These are phyloP conservation scores for Amaurobius ferox DNA, from an alignment of 2,888 invertebrate species.

Conservation along the genomic window DNA sequence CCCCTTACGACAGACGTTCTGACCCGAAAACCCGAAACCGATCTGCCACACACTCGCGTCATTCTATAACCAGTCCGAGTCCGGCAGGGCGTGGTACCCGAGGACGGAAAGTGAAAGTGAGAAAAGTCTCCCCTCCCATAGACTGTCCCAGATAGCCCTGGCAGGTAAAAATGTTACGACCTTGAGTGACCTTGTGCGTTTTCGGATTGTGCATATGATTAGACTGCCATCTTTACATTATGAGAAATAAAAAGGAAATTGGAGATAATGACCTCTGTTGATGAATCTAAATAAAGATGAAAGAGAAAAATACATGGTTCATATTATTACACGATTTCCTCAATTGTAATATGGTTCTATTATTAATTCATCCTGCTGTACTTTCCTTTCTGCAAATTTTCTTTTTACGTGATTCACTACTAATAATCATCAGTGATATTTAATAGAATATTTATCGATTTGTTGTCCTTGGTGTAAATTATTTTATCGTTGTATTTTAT, in stretches of 20 bases:
- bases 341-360: too few relatives aligned
- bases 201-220: not conserved
- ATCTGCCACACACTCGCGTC: conserved; percentile 10
- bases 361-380: too few relatives aligned
- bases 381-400: too few relatives aligned
- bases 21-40: conserved; percentile 19
- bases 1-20: conserved; percentile 16
- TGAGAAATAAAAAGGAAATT: not conserved
- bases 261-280: not conserved
- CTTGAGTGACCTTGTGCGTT: conserved; percentile 3
- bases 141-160: not conserved
- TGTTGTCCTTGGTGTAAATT: too few relatives aligned
- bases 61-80: not conserved
- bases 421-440: too few relatives aligned
- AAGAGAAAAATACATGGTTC: too few relatives aligned
- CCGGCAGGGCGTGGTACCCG: not conserved
- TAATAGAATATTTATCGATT: too few relatives aligned
- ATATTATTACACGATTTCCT: too few relatives aligned
- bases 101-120: conserved; percentile 19
- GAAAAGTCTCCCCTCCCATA: conserved; percentile 1
- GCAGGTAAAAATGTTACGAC: not conserved
- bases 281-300: not conserved
- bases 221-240: not conserved
- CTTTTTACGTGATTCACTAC: too few relatives aligned
- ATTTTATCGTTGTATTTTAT: too few relatives aligned